A percentile compares a stretch with the other conserved stretches of the same genome.
phyloP scores from a whole-genome alignment of 2,797 vertebrate genomes.

The Streptopelia turtur region DNA sequence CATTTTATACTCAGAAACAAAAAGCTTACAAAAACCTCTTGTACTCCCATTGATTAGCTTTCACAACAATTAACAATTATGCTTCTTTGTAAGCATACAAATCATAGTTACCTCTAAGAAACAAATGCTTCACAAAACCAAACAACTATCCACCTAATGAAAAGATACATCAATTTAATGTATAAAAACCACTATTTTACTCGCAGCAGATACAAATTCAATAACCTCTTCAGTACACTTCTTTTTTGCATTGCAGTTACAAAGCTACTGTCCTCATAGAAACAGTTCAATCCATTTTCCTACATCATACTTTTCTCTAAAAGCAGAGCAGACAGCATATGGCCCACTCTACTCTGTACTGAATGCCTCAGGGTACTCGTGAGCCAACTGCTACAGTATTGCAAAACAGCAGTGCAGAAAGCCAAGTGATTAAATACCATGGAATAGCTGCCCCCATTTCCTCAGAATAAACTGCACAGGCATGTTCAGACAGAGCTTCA shows the following conservation, averaged over 20 bases:
- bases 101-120: background rate
- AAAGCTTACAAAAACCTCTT: background rate
- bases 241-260: background rate
- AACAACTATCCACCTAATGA: background rate
- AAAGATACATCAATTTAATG: background rate
- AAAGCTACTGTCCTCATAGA: fast-evolving
- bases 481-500: background rate
- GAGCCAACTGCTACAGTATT: background rate
- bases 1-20: background rate
- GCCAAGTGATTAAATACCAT: background rate
- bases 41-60: background rate
- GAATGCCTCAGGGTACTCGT: background rate
- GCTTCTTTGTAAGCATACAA: background rate
- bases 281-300: background rate
- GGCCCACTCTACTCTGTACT: background rate
- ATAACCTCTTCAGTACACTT: background rate
- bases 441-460: background rate
- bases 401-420: background rate
- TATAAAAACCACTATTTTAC: background rate
- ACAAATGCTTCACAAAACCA: background rate
- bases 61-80: background rate
- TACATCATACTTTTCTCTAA: background rate
- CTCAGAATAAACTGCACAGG: background rate
- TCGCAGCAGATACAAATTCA: background rate
- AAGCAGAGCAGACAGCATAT: background rate